These are phyloP conservation scores for Macropodus opercularis DNA, from an alignment of 2,797 vertebrate species.

Conservation along the genomic window DNA sequence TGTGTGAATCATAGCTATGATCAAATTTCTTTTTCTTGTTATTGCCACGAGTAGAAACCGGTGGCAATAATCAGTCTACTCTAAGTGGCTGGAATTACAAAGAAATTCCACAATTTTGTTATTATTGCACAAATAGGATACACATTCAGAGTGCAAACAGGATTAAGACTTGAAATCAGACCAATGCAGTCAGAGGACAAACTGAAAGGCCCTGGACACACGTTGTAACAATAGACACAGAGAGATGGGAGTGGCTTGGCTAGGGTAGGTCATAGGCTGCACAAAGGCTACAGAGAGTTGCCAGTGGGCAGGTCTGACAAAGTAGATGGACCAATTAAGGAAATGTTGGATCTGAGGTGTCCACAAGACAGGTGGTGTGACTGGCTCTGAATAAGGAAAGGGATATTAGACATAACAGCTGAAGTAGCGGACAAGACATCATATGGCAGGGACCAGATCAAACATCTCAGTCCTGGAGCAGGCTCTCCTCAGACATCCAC, in stretches of 20 bases:
- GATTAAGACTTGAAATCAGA: conserved; percentile 48
- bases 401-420: background rate
- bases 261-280: background rate
- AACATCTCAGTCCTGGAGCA: conserved; percentile 69
- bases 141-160: conserved; percentile 58
- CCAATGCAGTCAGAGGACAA: conserved; percentile 40
- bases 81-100: conserved; percentile 31
- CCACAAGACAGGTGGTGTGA: background rate
- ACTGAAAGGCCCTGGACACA: conserved; percentile 21
- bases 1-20: conserved; percentile 37
- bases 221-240: conserved; percentile 19
- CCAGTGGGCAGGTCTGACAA: background rate
- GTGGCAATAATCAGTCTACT: conserved; percentile 13
- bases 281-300: background rate
- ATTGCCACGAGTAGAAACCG: conserved; percentile 26
- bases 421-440: background rate
- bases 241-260: conserved; percentile 24
- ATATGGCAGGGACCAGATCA: background rate
- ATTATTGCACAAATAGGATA: conserved; percentile 70
- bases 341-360: conserved; percentile 34
- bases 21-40: conserved; percentile 23
- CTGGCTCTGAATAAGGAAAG: conserved; percentile 27
- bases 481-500: conserved; percentile 75
- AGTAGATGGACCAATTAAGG: background rate
- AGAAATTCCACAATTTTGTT: conserved; percentile 39